Base-by-base conservation (phyloP, 2,797 vertebrate genomes). In the Tolypeutes matacus region DNA sequence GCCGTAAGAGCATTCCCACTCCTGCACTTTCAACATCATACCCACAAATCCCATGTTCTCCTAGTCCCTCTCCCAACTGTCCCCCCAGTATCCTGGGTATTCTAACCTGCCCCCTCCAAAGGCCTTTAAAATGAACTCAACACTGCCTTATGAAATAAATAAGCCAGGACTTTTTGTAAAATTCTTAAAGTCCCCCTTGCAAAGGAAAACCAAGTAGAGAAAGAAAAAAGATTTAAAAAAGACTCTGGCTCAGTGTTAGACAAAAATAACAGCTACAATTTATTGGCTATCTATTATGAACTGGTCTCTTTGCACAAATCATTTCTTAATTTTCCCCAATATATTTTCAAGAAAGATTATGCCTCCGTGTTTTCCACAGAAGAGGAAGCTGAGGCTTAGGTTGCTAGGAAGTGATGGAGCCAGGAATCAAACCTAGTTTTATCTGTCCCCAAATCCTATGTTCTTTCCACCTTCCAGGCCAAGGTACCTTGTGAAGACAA, bases 241-340 rank as follows among this genome's bases (percentile, higher is more conserved):
- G 49, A 69, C n/a, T 49, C 62, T 56, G 81, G 39, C 39, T 62
- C 64, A 36, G 23, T 51, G n/a, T 46, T 53, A 11, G 58, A 60
- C 39, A 53, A 85, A 85, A 89, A 10, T 78, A 77, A 29, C 9
- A 75, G 12, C n/a, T 69, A 25, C 21, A 27, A 13, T 36, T 60
- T 80, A 39, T 36, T 76, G 36, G 86, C 34, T 46, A 58, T 93
- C 72, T 15, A 34, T 42, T 60, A 20, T 76, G 62, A 96, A 25
- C 10, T 27, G 46, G 8, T 75, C 14, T 93, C 58, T 86, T 86
- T 34, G 73, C 62, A 67, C 13, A 4, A 17, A 89, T 13, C 21
- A 20, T 73, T 21, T 78, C 51, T 81, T 64, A 86, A 83, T 75
- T 91, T 83, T 65, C n/a, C 86, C 18, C 62, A 83, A 62, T 70